A percentile compares a stretch with the other conserved stretches of the same genome.
Conservation (phyloP, 2,113 vertebrate genomes). For the Phrynosoma platyrhinos region DNA sequence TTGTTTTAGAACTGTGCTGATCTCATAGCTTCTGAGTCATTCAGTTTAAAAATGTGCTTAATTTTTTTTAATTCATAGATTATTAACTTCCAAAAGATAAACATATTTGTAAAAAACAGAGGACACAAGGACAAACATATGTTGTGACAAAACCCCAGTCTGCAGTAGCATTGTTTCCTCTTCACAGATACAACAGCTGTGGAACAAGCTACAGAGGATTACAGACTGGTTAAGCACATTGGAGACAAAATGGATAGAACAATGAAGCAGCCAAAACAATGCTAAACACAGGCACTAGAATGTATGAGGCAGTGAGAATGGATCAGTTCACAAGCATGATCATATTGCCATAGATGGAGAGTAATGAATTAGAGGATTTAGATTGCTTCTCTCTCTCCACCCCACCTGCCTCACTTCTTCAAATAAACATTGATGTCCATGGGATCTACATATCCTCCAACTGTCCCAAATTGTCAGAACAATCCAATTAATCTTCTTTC, state of each 20-base stretch:
- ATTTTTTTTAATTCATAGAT: background rate
- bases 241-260: background rate
- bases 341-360: conserved; percentile 15
- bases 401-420: background rate
- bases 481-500: too few relatives aligned
- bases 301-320: background rate
- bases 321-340: background rate
- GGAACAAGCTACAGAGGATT: background rate
- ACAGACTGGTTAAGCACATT: background rate
- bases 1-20: background rate
- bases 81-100: background rate
- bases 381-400: background rate
- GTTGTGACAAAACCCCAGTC: background rate
- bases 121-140: background rate
- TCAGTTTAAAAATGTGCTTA: background rate
- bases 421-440: background rate
- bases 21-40: background rate
- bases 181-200: background rate
- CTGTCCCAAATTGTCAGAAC: too few relatives aligned
- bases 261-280: background rate
- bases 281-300: background rate
- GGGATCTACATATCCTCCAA: too few relatives aligned
- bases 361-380: background rate
- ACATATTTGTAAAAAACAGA: background rate
- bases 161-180: background rate